Evolutionary conservation across 2,888 invertebrate species (phyloP).

Genomic region (Limenitis camilla): DNA sequence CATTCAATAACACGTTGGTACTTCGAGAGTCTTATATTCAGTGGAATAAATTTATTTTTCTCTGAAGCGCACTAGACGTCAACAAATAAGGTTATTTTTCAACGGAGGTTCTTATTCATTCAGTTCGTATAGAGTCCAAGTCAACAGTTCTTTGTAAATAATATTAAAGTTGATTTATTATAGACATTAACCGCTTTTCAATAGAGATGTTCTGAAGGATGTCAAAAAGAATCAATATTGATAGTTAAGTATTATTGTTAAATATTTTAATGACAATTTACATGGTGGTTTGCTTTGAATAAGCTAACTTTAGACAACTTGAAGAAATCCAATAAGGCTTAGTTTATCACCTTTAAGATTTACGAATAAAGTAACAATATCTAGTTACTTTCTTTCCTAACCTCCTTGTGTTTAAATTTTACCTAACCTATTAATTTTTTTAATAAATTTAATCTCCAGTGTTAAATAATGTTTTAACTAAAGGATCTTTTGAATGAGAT

Average conservation of each 20-base stretch:
- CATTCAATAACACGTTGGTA: conserved; percentile 32
- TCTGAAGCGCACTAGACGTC: conserved; percentile 64
- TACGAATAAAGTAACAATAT: too few species aligned
- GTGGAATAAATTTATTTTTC: conserved; percentile 64
- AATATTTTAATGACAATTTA: neutral
- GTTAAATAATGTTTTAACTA: too few species aligned
- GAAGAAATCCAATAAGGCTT: too few species aligned
- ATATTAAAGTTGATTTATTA: conserved; percentile 23
- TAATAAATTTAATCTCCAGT: too few species aligned
- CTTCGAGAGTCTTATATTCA: conserved; percentile 52
- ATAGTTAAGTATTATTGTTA: neutral
- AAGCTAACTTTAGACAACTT: too few species aligned
- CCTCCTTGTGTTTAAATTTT: too few species aligned
- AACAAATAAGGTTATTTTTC: conserved; percentile 71
- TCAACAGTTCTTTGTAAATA: conserved; percentile 27
- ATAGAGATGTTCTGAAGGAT: neutral
- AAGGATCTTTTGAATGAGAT: too few species aligned
- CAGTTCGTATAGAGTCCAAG: conserved; percentile 37
- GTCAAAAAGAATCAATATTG: neutral
- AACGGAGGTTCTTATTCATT: conserved; percentile 53
- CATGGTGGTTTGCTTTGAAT: too few species aligned
- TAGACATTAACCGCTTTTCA: neutral
- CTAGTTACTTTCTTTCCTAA: too few species aligned
- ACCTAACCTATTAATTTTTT: too few species aligned
- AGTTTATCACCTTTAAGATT: too few species aligned